phyloP scores from a whole-genome alignment of 2,888 invertebrate genomes.

The Oconnorella tubifera region DNA sequence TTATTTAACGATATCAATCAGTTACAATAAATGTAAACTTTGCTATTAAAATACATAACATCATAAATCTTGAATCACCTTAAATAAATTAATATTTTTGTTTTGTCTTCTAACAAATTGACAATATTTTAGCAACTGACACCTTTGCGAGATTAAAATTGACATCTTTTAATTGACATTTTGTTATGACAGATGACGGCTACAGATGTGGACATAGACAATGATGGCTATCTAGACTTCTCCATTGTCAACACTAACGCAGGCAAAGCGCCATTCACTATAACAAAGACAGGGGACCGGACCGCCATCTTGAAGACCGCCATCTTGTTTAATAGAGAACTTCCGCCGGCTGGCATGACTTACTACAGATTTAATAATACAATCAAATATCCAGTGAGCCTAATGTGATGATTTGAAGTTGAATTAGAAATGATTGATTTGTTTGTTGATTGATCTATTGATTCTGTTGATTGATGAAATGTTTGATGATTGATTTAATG shows the following conservation, averaged over 20 bases:
- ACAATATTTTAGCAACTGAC: no score
- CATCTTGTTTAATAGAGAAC: background rate
- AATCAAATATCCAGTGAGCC: background rate
- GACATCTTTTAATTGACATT: background rate
- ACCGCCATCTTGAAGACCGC: background rate
- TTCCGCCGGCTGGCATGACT: background rate
- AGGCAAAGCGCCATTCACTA: background rate
- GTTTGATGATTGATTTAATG: background rate
- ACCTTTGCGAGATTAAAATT: background rate
- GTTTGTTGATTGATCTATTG: background rate
- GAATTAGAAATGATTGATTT: no score
- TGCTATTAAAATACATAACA: background rate
- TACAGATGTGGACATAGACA: background rate
- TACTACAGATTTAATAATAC: slow-evolving; percentile 1
- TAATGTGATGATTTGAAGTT: no score
- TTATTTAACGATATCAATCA: no score
- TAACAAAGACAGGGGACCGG: background rate
- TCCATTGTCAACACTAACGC: background rate
- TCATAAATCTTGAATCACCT: no score
- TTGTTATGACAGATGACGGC: slow-evolving; percentile 3
- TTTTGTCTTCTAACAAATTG: background rate
- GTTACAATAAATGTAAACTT: no score
- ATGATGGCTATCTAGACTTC: background rate
- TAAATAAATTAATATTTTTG: background rate
- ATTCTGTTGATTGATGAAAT: background rate